Evolutionary conservation across 2,888 invertebrate genomes (phyloP).

Genomic region (Andrena trimmerana): DNA sequence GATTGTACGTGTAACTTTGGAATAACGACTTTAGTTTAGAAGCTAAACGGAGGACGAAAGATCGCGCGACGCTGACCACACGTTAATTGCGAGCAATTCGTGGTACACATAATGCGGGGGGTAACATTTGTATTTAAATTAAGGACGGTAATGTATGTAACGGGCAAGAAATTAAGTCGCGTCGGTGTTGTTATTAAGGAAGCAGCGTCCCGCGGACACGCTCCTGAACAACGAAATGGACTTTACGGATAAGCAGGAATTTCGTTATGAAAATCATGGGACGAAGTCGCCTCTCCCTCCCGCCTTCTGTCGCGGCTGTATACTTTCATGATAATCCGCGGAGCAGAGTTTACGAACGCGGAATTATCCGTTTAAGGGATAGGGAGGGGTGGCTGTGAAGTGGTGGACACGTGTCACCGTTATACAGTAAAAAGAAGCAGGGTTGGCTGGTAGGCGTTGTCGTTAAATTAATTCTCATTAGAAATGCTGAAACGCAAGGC

Average conservation of each 20-base stretch:
- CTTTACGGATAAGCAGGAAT: conserved; percentile 15
- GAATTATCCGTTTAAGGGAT: conserved; percentile 31
- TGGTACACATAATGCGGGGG: background rate
- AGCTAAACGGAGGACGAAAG: background rate
- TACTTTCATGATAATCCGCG: conserved; percentile 7
- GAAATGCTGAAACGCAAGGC: conserved; percentile 1
- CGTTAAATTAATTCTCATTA: conserved; percentile 38
- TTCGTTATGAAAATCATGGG: conserved; percentile 27
- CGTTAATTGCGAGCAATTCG: conserved; percentile 3
- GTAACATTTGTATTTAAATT: conserved; percentile 22
- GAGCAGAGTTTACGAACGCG: conserved; percentile 27
- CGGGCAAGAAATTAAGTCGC: conserved; percentile 26
- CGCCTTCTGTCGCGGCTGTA: background rate
- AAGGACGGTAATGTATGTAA: background rate
- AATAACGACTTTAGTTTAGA: no score
- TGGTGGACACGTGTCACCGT: conserved; percentile 12
- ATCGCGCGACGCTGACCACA: background rate
- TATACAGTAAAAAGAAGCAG: background rate
- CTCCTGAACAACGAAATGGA: conserved; percentile 15
- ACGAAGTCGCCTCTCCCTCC: background rate
- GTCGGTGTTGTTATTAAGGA: conserved; percentile 15
- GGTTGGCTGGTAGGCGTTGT: background rate
- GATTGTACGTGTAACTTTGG: background rate
- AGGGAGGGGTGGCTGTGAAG: background rate
- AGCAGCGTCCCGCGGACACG: conserved; percentile 9